phyloP scores from a whole-genome alignment of 53 echinoderm and acorn worm genomes.

The Holothuria scabra region DNA sequence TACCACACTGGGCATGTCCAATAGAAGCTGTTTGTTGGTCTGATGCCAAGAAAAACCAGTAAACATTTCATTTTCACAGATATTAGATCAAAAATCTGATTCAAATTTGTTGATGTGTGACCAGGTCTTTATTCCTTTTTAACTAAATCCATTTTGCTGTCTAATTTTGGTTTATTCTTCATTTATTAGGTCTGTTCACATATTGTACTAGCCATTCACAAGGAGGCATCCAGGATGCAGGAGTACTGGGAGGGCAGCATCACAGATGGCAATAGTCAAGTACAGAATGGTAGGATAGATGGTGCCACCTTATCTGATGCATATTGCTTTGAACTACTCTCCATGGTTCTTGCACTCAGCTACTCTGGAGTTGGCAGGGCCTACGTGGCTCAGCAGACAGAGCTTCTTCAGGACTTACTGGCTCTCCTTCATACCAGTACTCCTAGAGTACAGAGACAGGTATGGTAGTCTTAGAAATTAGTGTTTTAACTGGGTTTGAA shows the following conservation, averaged over 20 bases:
- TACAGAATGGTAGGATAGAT: conserved; percentile 35
- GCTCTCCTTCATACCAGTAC: conserved; percentile 92
- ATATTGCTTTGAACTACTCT: conserved; percentile 97
- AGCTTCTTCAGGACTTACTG: conserved; percentile 82
- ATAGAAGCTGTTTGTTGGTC: no score
- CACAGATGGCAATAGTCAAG: conserved; percentile 37
- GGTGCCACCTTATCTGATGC: conserved; percentile 74
- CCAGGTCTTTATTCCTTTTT: no score
- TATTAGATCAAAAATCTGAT: no score
- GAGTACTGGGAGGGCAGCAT: conserved; percentile 89
- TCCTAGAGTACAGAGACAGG: conserved; percentile 96
- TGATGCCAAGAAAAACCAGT: no score
- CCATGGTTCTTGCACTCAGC: conserved; percentile 96
- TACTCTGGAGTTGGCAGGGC: conserved; percentile 89
- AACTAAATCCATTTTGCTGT: no score
- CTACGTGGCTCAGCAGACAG: conserved; percentile 92
- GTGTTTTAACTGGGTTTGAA: no score
- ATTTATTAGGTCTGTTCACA: conserved; percentile 84
- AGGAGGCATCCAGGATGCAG: conserved; percentile 87
- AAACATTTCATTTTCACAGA: no score
- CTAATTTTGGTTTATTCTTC: not conserved
- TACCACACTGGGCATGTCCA: no score
- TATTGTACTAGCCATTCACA: conserved; percentile 97
- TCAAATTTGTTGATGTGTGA: no score
- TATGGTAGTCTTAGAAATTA: conserved; percentile 1